Conservation (phyloP, 2,797 vertebrate genomes). For the Pseudochromis fuscus region DNA sequence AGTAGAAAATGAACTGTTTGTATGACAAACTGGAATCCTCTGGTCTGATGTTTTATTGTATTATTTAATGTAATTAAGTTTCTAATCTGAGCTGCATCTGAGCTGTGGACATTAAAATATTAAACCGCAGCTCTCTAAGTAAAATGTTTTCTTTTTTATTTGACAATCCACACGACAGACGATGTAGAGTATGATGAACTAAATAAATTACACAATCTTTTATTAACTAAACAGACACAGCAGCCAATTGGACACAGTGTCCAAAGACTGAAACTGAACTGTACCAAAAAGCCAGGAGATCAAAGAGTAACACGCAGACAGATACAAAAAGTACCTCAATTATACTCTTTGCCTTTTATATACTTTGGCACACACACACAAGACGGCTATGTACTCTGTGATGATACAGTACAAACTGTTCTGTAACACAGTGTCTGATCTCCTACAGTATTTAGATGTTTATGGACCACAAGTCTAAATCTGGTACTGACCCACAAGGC, state of each 20-base stretch:
- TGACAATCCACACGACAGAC: no score
- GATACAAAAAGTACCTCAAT: constrained; percentile 8
- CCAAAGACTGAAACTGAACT: constrained; percentile 8
- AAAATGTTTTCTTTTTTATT: no score
- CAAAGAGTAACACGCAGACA: background rate
- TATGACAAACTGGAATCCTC: background rate
- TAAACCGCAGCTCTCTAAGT: background rate
- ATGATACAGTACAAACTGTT: constrained; percentile 59
- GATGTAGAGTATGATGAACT: background rate
- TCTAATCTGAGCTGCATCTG: background rate
- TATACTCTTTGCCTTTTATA: constrained; percentile 14
- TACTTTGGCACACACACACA: constrained; percentile 16
- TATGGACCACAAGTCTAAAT: constrained; percentile 27
- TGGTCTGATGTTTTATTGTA: background rate
- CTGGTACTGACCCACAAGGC: constrained; percentile 21
- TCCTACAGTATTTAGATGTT: constrained; percentile 14
- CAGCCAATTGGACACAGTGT: constrained; percentile 2
- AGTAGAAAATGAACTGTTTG: background rate
- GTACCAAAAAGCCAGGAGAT: constrained; percentile 1
- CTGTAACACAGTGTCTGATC: constrained; percentile 44
- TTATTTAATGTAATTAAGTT: background rate
- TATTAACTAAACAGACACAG: background rate
- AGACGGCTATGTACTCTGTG: constrained; percentile 13
- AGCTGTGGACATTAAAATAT: background rate
- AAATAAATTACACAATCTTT: background rate